Base-by-base conservation (phyloP, 2,797 vertebrate species). In the Phalloptychus januarius region DNA sequence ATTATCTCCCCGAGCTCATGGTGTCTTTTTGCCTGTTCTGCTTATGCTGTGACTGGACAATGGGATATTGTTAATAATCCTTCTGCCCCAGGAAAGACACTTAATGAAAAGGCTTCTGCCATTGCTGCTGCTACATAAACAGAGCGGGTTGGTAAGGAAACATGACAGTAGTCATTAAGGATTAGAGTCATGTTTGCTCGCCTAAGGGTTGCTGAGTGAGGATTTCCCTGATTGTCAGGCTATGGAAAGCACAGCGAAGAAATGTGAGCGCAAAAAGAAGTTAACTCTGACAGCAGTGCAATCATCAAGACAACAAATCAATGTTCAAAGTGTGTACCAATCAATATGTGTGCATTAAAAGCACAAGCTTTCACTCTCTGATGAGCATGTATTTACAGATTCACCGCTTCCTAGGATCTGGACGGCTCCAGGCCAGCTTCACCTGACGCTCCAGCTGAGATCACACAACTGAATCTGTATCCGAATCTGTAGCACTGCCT, bases 101-200 rank as follows among this genome's bases (percentile, higher is more conserved):
- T 70, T 82, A 84, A 91, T 81, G 72, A 85, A 76, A 25, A 48
- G 61, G 50, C 82, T 79, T 76, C 40, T 74, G 75, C 69, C 77
- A 45, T 48, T 1, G 1, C 65, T 1, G 71, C 48, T 5, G 78
- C 71, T 25, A 85, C 79, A 85, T 87, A 88, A 91, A 90, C 91
- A 91, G 7, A 69, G 28, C 23, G 0, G 63, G 87, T 92, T 89
- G 88, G 79, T 84, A 77, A 40, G 83, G 82, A 83, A 92, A 90
- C 85, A 87, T 83, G 78, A 87, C 87, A 83, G 86, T 82, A 89
- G 86, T 90, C 86, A 85, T 91, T 81, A 87, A 56, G 80, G 81
- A 84, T 83, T 20, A 65, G 74, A 5, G 71, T 6, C 5, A 31
- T 85, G 81, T 92, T 92, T 88, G 83, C 83, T 46, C 18, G 42